Base-by-base conservation (phyloP, 1,140 invertebrate species). In the Hyphantria cunea region DNA sequence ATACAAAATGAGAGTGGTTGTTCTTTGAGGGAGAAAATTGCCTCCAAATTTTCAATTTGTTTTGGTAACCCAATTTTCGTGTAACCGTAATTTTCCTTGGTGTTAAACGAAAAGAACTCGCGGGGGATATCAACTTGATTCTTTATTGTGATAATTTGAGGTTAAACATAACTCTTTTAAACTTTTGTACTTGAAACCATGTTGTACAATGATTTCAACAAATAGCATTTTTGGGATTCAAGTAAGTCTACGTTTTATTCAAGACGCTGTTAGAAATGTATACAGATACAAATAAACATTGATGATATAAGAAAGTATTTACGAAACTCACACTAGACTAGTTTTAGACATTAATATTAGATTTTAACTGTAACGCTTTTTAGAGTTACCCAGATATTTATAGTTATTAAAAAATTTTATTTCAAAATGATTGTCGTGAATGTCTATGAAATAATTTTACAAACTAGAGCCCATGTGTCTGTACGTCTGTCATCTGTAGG, bases 11-110 rank as follows among this genome's bases (percentile, higher is more conserved):
- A 62, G 62, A 71, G 56, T 72, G 68, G 60, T 75, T 81, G 77
- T 76, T 80, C 76, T 82, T 80, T 80, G 80, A 78, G 71, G 71
- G 65, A 75, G 82, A 81, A 86, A 84, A 88, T 84, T 88, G 80
- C 72, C 68, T 75, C 71, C 72, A 84, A 84, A 84, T 83, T 84
- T 86, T 76, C 80, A 83, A 86, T 83, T 88, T 84, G 67, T 77
- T 82, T 79, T 82, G 69, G 72, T 84, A 82, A 84, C 74, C 74
- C 74, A 80, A 87, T 87, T 85, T 84, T 72, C 71, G 60, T 71
- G 60, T 64, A 58, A 62, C 74, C 75, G 75, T 79, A 76, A 83
- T 80, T 80, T 80, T 70, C 70, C 72, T 74, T 79, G 68, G 76
- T 82, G 70, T 68, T 78, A 74, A 78, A 64, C 70, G 76, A 72